phyloP scores from a whole-genome alignment of 2,797 vertebrate genomes.

The Coreius guichenoti region DNA sequence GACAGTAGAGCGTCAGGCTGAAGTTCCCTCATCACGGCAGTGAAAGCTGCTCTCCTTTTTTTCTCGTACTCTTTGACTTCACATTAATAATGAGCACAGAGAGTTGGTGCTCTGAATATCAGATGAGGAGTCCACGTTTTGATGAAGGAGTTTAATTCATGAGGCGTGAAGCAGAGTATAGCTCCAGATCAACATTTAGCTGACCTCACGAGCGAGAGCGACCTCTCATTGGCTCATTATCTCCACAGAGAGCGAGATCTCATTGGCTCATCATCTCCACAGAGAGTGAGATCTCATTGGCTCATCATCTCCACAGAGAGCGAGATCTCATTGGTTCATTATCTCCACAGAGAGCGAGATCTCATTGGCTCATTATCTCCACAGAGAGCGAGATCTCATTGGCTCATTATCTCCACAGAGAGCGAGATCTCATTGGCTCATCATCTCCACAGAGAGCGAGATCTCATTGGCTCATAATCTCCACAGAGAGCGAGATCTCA shows the following conservation, averaged over 20 bases:
- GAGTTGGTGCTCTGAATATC: neutral
- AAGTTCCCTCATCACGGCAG: neutral
- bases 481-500: too few species aligned
- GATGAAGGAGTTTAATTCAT: slow-evolving; percentile 12
- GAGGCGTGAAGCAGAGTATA: neutral
- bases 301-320: too few species aligned
- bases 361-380: too few species aligned
- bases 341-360: too few species aligned
- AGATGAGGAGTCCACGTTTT: neutral
- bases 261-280: too few species aligned
- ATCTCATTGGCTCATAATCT: too few species aligned
- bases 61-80: neutral
- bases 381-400: too few species aligned
- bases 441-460: too few species aligned
- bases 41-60: neutral
- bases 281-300: too few species aligned
- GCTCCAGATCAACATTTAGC: neutral
- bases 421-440: too few species aligned
- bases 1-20: neutral
- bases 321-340: too few species aligned
- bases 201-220: neutral
- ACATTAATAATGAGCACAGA: neutral
- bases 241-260: neutral
- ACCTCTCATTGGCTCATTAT: neutral
- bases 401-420: too few species aligned